Base-by-base conservation (phyloP, 2,113 vertebrate genomes). In the Brachyistius frenatus region DNA sequence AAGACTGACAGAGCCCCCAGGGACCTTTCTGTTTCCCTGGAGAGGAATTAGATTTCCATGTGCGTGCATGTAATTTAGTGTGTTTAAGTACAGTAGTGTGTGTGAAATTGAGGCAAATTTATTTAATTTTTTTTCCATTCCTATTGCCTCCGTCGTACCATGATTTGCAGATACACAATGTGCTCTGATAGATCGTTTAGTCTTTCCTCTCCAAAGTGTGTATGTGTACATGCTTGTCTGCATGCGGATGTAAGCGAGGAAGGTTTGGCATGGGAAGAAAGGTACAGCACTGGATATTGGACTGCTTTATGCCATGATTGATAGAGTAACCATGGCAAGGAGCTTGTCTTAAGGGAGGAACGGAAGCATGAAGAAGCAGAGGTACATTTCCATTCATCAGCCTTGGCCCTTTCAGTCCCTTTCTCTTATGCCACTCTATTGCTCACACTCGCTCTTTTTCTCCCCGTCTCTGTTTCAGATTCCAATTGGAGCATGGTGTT, bases 351-450 rank as follows among this genome's bases (percentile, higher is more conserved):
- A 77, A 84, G 77, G 81, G 81, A 78, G 71, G 65, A 89, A 86
- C 64, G 50, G 81, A 90, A 82, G 87, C 89, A 86, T 86, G 86
- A 85, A 89, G 75, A 81, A 67, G 60, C 66, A 80, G 78, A 86
- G 86, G 68, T 85, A 80, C 68, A 85, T 83, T 90, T 85, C 81
- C 81, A 85, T 91, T 90, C 86, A 89, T 88, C 46, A 37, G 72
- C 76, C n/a, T 15, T 41, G 80, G 76, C 73, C 71, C 53, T 56
- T 83, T 74, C 62, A 73, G 55, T 57, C 71, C 36, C 36, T 61
- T 53, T 70, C 54, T 79, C 74, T 67, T 76, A 8, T 80, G 66
- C 74, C 66, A 44, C 75, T 82, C 78, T 63, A 23, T 80, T 39
- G n/a, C 76, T 64, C 66, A 56, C 52, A 46, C 82, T 84, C 78